phyloP scores from a whole-genome alignment of 2,888 invertebrate species.

The Sinopyrophorus schimmeli region DNA sequence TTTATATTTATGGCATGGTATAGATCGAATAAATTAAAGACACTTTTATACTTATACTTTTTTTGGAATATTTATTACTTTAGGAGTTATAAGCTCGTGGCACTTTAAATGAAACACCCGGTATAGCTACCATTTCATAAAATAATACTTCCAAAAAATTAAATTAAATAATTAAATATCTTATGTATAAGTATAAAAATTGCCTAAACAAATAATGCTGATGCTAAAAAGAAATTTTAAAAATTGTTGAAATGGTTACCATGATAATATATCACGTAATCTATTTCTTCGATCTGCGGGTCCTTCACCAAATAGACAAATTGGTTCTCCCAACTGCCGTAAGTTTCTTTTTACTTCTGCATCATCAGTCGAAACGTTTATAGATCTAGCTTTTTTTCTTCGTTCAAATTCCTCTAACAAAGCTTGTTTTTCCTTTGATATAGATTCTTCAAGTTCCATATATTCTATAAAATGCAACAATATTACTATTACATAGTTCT shows the following conservation, averaged over 20 bases:
- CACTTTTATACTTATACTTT: no score
- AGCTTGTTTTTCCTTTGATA: conserved; percentile 87
- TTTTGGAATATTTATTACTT: no score
- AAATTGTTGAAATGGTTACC: conserved; percentile 55
- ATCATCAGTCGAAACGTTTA: conserved; percentile 98
- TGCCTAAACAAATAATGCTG: no score
- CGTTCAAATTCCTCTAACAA: conserved; percentile 95
- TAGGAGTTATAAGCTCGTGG: no score
- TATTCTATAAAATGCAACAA: conserved; percentile 61
- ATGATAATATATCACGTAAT: conserved; percentile 84
- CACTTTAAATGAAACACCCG: no score
- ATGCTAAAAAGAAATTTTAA: conserved; percentile 1
- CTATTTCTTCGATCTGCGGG: conserved; percentile 94
- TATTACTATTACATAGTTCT: no score
- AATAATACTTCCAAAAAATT: no score
- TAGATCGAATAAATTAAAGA: no score
- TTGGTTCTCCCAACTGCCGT: conserved; percentile 91
- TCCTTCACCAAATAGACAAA: conserved; percentile 97
- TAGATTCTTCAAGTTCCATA: conserved; percentile 85
- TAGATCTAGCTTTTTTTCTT: conserved; percentile 87
- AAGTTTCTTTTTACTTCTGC: conserved; percentile 91
- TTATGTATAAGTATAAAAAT: no score
- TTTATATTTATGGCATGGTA: no score
- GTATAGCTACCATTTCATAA: no score
- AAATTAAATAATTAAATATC: no score